Evolutionary conservation across 92 coral and sea anemone species (phyloP).

Genomic region (Blastomussa wellsi): DNA sequence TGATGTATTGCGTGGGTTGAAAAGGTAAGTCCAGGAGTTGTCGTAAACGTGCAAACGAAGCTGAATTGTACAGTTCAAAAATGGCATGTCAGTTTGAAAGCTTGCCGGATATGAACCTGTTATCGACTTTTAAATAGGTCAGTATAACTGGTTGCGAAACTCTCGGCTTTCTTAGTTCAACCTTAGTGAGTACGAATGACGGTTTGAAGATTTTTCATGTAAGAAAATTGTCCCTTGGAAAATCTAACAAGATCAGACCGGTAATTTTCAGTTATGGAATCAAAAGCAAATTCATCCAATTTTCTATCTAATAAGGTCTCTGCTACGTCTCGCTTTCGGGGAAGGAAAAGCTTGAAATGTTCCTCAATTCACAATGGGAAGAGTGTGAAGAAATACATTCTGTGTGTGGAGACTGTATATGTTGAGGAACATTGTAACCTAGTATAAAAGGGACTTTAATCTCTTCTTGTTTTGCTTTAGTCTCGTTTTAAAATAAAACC

Average conservation of each 20-base stretch:
- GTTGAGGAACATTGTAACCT: not conserved
- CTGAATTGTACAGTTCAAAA: not conserved
- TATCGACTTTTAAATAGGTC: too few species aligned
- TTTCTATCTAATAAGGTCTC: not conserved
- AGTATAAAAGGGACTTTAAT: not conserved
- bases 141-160: not conserved
- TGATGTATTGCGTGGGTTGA: not conserved
- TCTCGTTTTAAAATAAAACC: not conserved
- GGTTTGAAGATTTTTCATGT: not conserved
- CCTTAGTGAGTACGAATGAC: not conserved
- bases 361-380: not conserved
- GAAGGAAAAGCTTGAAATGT: not conserved
- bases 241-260: not conserved
- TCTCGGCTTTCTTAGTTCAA: not conserved
- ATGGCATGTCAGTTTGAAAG: not conserved
- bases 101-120: not conserved
- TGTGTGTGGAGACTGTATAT: not conserved
- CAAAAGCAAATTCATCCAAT: not conserved
- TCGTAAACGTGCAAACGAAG: not conserved
- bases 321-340: not conserved
- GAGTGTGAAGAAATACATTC: not conserved
- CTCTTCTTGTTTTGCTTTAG: not conserved
- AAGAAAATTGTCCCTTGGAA: too few species aligned
- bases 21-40: constrained; percentile 16
- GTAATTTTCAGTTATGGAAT: not conserved